Evolutionary conservation across 53 echinoderm and acorn worm species (phyloP), one percentile per base, ranked within the genome.

Genomic region (Patiria pectinifera): DNA sequence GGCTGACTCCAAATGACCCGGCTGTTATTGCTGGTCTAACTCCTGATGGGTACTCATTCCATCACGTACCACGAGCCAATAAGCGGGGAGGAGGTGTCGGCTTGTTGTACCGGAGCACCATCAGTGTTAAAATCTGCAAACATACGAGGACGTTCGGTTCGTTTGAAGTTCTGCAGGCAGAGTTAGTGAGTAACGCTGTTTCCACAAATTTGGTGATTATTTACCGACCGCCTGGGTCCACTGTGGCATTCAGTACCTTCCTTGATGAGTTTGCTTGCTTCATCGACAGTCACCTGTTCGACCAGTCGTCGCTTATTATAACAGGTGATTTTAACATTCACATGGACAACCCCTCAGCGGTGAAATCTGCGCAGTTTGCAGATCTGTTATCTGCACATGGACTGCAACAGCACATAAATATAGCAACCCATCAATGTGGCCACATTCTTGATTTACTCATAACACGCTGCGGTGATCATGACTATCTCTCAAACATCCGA

Each of bases 381-480:
- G 86, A 85, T 85, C 71, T 85, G 71, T 71, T 85, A 71, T 85
- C 86, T 47, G n/a, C 70, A 85, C 86, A 85, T 85, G 86, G 86
- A 21, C 86, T 85, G 71, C 70, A 71, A 71, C 86, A 85, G 22
- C 86, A 85, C 86, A 71, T 70, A 69, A 71, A 69, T 85, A 46
- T 15, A 70, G 45, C 71, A 43, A 85, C 86, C 47, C 86, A 85
- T 85, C 86, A 46, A 85, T 48, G 71, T 47, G 86, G 86, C 46
- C 71, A 85, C 86, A 69, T 71, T 85, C 71, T 85, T 7, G 86
- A 85, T 85, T 45, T 71, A 21, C 71, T 85, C 10, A 85, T 85
- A 35, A 35, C 35, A 35, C 35, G 35, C 35, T 35, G 35, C 1
- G 35, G 1, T 35, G 35, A 35, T 35, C 35, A 35, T 35, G 35